Evolutionary conservation across 2,888 invertebrate species (phyloP).

Genomic region (Eupelmus urozonus): DNA sequence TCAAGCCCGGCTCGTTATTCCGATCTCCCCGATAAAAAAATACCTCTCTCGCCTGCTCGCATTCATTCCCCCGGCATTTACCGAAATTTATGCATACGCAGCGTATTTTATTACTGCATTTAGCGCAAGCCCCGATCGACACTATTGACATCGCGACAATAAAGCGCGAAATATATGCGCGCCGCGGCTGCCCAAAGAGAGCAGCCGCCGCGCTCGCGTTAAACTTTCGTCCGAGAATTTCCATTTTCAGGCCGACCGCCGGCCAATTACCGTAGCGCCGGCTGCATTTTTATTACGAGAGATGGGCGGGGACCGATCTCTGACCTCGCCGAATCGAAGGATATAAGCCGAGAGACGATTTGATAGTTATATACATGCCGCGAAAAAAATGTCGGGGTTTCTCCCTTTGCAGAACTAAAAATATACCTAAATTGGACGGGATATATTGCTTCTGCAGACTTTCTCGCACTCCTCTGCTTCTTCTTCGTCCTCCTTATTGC

Average conservation of each 20-base stretch:
- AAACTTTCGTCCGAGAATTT: constrained; percentile 2
- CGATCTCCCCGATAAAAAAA: background rate
- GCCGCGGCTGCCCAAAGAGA: background rate
- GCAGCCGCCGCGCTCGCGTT: constrained; percentile 1
- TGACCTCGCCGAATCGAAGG: constrained; percentile 33
- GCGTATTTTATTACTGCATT: constrained; percentile 23
- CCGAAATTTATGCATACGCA: constrained; percentile 31
- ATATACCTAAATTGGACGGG: constrained; percentile 55
- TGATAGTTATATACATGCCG: background rate
- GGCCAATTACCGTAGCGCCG: constrained; percentile 22
- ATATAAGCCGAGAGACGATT: constrained; percentile 37
- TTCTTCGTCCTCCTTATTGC: background rate
- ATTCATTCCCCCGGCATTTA: no score
- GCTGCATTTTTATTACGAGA: constrained; percentile 23
- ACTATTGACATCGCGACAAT: constrained; percentile 29
- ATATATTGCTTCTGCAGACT: constrained; percentile 48
- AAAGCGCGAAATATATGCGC: constrained; percentile 37
- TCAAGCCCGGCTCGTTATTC: constrained; percentile 4
- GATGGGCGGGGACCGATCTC: constrained; percentile 6
- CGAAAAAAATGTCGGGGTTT: background rate
- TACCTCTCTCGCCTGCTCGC: background rate
- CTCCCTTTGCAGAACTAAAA: constrained; percentile 34
- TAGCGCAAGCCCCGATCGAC: constrained; percentile 20
- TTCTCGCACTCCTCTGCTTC: background rate
- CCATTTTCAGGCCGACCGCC: constrained; percentile 9